Percentiles rank a stretch among this genome's conserved stretches.
These are phyloP conservation scores for Myopa testacea DNA, from an alignment of 2,888 invertebrate species.

Conservation along the genomic window DNA sequence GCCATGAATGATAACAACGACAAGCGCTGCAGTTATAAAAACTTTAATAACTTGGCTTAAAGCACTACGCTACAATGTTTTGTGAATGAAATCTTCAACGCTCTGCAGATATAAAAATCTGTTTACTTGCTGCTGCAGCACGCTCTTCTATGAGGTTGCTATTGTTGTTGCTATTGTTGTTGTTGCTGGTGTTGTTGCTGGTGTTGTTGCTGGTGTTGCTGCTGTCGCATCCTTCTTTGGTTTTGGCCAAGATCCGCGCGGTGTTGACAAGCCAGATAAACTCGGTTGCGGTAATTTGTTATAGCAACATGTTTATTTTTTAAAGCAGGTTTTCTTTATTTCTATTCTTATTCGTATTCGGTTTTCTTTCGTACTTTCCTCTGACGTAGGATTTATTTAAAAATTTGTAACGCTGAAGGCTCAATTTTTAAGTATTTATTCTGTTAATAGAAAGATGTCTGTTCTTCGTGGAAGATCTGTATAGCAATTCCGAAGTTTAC, in stretches of 20 bases:
- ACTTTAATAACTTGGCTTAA: background rate
- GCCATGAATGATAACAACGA: background rate
- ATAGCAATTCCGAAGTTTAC: conserved; percentile 48
- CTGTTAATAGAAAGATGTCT: too few species aligned
- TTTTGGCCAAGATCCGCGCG: conserved; percentile 31
- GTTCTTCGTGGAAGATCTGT: background rate
- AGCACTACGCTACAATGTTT: background rate
- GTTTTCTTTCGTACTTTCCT: background rate
- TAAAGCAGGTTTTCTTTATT: background rate
- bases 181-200: background rate
- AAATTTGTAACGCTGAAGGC: conserved; percentile 51
- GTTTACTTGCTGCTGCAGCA: background rate
- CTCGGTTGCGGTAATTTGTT: conserved; percentile 29
- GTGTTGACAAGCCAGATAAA: conserved; percentile 32
- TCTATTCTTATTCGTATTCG: background rate
- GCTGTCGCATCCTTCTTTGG: conserved; percentile 16
- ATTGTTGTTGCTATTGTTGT: background rate
- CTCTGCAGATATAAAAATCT: background rate
- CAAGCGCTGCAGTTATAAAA: background rate
- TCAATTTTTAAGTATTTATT: background rate
- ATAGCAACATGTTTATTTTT: conserved; percentile 30
- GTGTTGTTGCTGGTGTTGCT: background rate
- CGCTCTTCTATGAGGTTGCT: too few species aligned
- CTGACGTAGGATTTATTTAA: background rate
- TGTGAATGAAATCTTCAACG: conserved; percentile 22